These are phyloP conservation scores for Thalassoma bifasciatum DNA, from an alignment of 2,113 vertebrate species.

Conservation along the genomic window DNA sequence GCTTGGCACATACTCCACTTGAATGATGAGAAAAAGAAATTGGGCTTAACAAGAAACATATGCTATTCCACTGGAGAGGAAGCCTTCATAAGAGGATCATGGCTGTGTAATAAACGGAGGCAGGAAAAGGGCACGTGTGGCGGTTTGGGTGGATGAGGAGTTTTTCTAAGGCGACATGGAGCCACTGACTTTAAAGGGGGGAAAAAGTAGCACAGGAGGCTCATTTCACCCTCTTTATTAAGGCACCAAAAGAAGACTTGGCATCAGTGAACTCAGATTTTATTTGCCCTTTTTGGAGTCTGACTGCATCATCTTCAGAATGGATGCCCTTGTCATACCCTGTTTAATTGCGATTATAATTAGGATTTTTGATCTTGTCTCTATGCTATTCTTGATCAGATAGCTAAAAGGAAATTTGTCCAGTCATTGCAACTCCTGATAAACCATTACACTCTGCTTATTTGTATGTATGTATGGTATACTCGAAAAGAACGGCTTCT, in stretches of 20 bases:
- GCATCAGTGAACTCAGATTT: conserved; percentile 44
- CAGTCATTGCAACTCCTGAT: conserved; percentile 50
- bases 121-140: conserved; percentile 83
- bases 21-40: conserved; percentile 97
- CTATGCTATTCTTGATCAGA: conserved; percentile 71
- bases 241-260: conserved; percentile 37
- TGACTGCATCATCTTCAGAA: conserved; percentile 78
- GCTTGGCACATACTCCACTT: conserved; percentile 91
- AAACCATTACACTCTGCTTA: too few relatives aligned
- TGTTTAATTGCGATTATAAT: conserved; percentile 79
- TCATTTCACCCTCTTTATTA: conserved; percentile 66
- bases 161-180: conserved; percentile 65
- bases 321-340: conserved; percentile 69
- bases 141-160: conserved; percentile 75
- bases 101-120: conserved; percentile 79
- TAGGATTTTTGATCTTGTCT: conserved; percentile 80
- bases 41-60: conserved; percentile 98
- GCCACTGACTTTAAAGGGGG: conserved; percentile 58
- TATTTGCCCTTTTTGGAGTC: conserved; percentile 71
- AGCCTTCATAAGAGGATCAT: conserved; percentile 80
- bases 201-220: conserved; percentile 54
- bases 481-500: too few relatives aligned
- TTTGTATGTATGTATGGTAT: conserved; percentile 2
- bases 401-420: conserved; percentile 73
- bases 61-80: conserved; percentile 91